These are phyloP conservation scores for Brachyhypopomus occidentalis DNA, from an alignment of 2,113 vertebrate species.

Conservation along the genomic window DNA sequence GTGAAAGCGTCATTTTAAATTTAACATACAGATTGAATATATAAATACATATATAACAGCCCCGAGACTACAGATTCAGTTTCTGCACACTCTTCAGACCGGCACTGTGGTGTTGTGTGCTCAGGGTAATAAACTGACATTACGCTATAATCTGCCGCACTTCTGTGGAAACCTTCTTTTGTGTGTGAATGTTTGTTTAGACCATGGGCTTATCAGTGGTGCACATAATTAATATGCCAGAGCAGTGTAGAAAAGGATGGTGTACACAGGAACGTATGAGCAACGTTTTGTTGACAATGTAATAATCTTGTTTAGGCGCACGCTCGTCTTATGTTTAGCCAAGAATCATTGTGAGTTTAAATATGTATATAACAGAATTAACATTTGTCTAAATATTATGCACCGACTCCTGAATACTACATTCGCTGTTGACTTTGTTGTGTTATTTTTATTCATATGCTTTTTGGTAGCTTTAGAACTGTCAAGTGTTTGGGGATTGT, in stretches of 20 bases:
- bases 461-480: neutral
- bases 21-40: no score
- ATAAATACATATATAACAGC: no score
- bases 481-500: slow-evolving; percentile 1
- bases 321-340: neutral
- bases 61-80: no score
- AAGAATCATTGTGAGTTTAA: neutral
- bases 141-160: no score
- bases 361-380: no score
- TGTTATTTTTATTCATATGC: slow-evolving; percentile 8
- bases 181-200: no score
- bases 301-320: neutral
- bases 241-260: no score
- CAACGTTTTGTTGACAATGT: neutral
- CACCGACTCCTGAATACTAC: neutral
- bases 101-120: no score
- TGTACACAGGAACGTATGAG: neutral
- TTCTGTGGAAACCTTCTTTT: no score
- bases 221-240: neutral
- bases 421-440: neutral
- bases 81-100: no score
- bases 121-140: no score
- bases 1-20: no score
- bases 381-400: slow-evolving; percentile 11
- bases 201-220: neutral